Evolutionary conservation across 2,888 invertebrate species (phyloP), one percentile per base, ranked within the genome.

Genomic region (Nymphalis polychloros): DNA sequence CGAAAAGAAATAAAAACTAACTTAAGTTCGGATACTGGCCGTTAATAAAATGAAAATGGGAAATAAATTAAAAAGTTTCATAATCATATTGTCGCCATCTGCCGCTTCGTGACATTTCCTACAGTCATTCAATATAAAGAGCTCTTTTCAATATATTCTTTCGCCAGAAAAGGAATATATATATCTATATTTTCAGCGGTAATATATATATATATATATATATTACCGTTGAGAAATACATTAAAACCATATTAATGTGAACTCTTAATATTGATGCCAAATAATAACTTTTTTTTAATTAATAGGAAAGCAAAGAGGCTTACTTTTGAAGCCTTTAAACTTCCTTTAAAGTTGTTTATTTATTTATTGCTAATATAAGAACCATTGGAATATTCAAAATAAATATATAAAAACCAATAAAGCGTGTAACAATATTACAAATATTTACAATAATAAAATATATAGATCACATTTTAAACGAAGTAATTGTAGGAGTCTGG

Each of bases 41-140:
- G 50, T 50, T 50, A 50, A 50, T 50, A 50, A 50, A 50, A 10
- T 50, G 19, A 50, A 50, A 50, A 48, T n/a, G 48, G 48, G 48
- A 65, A 67, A 67, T 48, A 62, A 27, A 47, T 65, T 60, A 65
- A 46, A 52, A 47, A 65, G 46, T 65, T 60, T 52, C 52, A 65
- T 67, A 61, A 66, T 62, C 49, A 55, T 62, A 62, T 61, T 35
- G 55, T 61, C 35, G n/a, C 52, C 61, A 61, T 67, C 61, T 55
- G 20, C 23, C 27, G 48, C 41, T 41, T 8, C 55, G 27, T 23
- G 52, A 27, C 48, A 35, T 55, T 66, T 61, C 20, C 60, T 27
- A 55, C 55, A 57, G 57, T 57, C 57, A 41, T 67, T 67, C 55
- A 61, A 61, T 41, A 61, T 67, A 49, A 59, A 67, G 20, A n/a